Evolutionary conservation across 2,888 invertebrate genomes (phyloP).

Genomic region (Rhingia campestris): DNA sequence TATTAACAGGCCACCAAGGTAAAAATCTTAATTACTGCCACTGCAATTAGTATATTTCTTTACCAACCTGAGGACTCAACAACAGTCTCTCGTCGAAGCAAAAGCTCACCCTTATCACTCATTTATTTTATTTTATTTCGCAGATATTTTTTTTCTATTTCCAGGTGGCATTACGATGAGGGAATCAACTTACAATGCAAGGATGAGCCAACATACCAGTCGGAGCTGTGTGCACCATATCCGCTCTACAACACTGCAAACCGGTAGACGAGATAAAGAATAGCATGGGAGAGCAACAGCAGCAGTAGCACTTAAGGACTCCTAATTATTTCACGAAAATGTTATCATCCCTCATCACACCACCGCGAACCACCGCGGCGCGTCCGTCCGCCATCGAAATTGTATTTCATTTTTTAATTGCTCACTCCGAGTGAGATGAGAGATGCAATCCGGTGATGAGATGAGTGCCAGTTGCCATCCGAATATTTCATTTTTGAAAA

Average conservation of each 20-base stretch:
- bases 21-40: conserved; percentile 74
- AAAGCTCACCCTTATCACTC: conserved; percentile 60
- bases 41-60: conserved; percentile 73
- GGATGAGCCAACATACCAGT: conserved; percentile 70
- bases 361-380: conserved; percentile 4
- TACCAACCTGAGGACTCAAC: conserved; percentile 58
- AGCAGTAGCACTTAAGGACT: conserved; percentile 71
- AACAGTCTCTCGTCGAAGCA: conserved; percentile 61
- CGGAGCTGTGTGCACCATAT: conserved; percentile 60
- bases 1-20: conserved; percentile 74
- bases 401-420: conserved; percentile 72
- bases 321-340: conserved; percentile 73
- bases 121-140: conserved; percentile 54
- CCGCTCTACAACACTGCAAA: conserved; percentile 33
- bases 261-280: conserved; percentile 23
- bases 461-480: conserved; percentile 48
- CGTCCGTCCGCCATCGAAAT: conserved; percentile 39
- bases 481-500: conserved; percentile 43
- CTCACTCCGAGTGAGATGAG: conserved; percentile 49
- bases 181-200: conserved; percentile 71
- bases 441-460: conserved; percentile 32
- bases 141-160: conserved; percentile 26
- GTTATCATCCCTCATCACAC: conserved; percentile 44
- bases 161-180: conserved; percentile 62
- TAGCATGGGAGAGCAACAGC: conserved; percentile 23